Conservation (phyloP, 2,113 vertebrate genomes). For the Thalassarche chlororhynchos region DNA sequence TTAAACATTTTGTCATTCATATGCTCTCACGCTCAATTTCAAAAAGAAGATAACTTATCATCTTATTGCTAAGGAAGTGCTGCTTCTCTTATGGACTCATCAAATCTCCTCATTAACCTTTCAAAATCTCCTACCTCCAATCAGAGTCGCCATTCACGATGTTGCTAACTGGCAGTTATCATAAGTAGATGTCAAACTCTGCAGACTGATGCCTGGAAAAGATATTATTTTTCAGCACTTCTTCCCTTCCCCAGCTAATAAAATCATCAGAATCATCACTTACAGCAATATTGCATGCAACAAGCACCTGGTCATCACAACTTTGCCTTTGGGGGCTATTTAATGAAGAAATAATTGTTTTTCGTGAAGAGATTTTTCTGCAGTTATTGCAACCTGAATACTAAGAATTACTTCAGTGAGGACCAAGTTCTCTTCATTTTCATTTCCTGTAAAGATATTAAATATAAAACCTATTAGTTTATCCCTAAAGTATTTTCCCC, state of each 20-base stretch:
- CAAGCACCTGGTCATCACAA: not conserved
- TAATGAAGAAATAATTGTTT: not conserved
- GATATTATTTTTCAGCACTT: not conserved
- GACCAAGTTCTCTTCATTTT: not conserved
- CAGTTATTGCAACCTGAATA: not conserved
- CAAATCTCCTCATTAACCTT: not conserved
- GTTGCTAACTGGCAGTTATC: not conserved
- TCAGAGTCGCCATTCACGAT: not conserved
- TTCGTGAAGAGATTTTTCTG: not conserved
- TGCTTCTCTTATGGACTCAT: not conserved
- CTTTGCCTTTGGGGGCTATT: not conserved
- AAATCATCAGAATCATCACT: not conserved
- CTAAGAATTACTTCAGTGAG: not conserved
- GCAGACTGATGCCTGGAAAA: not conserved
- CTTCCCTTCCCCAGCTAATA: not conserved
- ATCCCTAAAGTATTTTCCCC: not conserved
- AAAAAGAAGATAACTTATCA: not conserved
- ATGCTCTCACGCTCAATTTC: not conserved
- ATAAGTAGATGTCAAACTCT: not conserved
- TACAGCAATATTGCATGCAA: not conserved
- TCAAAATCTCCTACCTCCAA: not conserved
- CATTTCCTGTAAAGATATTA: not conserved
- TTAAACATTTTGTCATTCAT: conserved; percentile 2
- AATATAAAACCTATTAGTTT: not conserved
- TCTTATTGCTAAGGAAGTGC: not conserved